Base-by-base conservation (phyloP, 2,113 vertebrate species). In the Lagopus muta region DNA sequence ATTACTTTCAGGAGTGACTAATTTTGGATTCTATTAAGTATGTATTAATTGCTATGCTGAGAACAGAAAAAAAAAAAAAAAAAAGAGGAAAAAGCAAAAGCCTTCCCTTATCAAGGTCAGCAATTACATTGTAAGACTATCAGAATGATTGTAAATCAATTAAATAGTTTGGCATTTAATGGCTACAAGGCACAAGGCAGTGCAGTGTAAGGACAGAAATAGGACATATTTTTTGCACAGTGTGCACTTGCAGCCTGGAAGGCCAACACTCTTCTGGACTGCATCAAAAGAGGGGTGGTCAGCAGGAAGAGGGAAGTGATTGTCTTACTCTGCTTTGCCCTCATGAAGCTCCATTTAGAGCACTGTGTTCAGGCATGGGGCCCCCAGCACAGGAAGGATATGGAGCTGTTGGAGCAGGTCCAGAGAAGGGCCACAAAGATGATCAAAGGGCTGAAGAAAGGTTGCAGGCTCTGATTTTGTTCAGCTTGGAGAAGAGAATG, bases 1-100 rank as follows among this genome's bases (percentile, higher is more conserved):
- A 97, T 97, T 96, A 94, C 75, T 91, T 96, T 95, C 42, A 52
- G 92, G 67, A 97, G 90, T 34, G 58, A 93, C 86, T 97, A 88
- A 96, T 96, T 96, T 94, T 89, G 70, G 80, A 83, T 86, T 94
- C 83, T 95, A 71, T 86, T 92, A 93, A 96, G 78, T 91, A 48
- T 21, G 6, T 58, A 93, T 86, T 93, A 94, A 94, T 85, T 82
- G 42, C 61, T 91, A 38, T 36, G 18, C 30, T 93, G n/a, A 73
- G 20, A 97, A 90, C 25, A 13, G 7, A 3, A 36, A 75, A 78
- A 92, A 62, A 38, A 43, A 43, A 80, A 78, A 93, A 84, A 86
- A 66, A 87, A 89, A 79, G 43, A 48, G 21, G 48, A 86, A 69
- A 89, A 91, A 77, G 57, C 71, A 58, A 90, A 93, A 89, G 15